Percentiles rank a stretch among this genome's conserved stretches.
These are phyloP conservation scores for Pangasius larnaudii DNA, from an alignment of 2,797 vertebrate species.

Conservation along the genomic window DNA sequence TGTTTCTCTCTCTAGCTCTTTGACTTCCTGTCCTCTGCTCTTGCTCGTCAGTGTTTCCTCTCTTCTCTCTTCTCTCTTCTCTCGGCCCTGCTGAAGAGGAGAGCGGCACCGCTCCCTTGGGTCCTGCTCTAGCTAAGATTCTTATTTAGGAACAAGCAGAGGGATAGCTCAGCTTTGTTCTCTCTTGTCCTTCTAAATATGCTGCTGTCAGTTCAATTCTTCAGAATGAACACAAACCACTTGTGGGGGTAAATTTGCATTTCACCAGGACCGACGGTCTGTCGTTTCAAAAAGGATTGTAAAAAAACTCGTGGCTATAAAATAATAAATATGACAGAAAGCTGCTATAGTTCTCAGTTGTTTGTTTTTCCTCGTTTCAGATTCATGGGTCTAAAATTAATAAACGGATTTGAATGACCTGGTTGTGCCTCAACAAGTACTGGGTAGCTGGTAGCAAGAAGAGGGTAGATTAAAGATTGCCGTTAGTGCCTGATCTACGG, in stretches of 20 bases:
- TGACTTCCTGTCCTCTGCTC: slow-evolving; percentile 12
- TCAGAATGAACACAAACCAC: slow-evolving; percentile 24
- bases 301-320: no score
- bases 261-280: neutral
- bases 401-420: neutral
- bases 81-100: slow-evolving; percentile 68
- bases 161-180: slow-evolving; percentile 71
- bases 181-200: slow-evolving; percentile 67
- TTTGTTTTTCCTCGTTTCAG: neutral
- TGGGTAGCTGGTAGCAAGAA: neutral
- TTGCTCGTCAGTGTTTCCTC: neutral
- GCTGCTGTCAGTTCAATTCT: slow-evolving; percentile 58
- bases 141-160: slow-evolving; percentile 77
- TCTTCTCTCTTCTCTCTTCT: slow-evolving; percentile 41
- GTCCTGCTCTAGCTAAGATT: slow-evolving; percentile 78
- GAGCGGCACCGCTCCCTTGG: slow-evolving; percentile 65
- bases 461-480: neutral
- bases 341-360: neutral
- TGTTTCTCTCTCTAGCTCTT: slow-evolving; percentile 29
- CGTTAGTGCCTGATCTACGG: neutral
- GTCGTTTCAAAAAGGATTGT: neutral
- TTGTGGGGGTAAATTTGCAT: neutral
- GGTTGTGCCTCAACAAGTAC: neutral
- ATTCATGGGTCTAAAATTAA: neutral
- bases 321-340: neutral